Percentiles rank a stretch among this genome's conserved stretches.
Evolutionary conservation across 1,140 invertebrate genomes (phyloP).

Genomic region (Drosophila mojavensis): DNA sequence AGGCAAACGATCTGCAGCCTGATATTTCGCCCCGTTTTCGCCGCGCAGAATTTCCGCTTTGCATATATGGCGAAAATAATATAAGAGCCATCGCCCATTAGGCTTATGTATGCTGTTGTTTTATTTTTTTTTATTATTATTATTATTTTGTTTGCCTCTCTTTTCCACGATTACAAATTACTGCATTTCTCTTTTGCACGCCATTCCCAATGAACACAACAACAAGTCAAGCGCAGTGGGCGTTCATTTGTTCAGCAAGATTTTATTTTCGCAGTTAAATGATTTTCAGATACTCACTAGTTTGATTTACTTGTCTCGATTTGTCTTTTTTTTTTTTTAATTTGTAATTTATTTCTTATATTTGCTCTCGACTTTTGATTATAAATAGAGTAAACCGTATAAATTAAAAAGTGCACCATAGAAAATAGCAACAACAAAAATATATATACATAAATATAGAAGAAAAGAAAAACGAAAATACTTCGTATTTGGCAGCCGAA

Average conservation of each 20-base stretch:
- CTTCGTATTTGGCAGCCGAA: slow-evolving; percentile 33
- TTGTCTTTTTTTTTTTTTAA: neutral
- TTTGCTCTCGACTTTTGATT: neutral
- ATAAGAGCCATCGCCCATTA: slow-evolving; percentile 50
- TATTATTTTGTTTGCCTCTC: neutral
- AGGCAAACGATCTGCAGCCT: slow-evolving; percentile 38
- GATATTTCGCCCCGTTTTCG: neutral
- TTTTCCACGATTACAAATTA: slow-evolving; percentile 38
- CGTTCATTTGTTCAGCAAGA: slow-evolving; percentile 21
- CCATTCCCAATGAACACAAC: slow-evolving; percentile 24
- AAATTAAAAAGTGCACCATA: slow-evolving; percentile 28
- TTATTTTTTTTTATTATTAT: neutral
- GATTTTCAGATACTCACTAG: slow-evolving; percentile 23
- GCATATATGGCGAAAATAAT: slow-evolving; percentile 59
- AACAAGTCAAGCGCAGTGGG: slow-evolving; percentile 35
- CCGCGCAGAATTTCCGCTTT: slow-evolving; percentile 33
- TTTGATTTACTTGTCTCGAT: neutral
- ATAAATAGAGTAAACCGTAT: neutral
- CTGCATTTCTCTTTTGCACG: slow-evolving; percentile 54
- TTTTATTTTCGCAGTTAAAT: slow-evolving; percentile 25
- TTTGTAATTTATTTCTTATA: neutral
- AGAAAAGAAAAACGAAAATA: slow-evolving; percentile 7
- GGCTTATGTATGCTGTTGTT: slow-evolving; percentile 24
- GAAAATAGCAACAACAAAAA: slow-evolving; percentile 9
- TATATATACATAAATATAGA: slow-evolving; percentile 12